Percentiles rank a stretch among this genome's conserved stretches.
Evolutionary conservation across 2,797 vertebrate genomes (phyloP).

Genomic region (Periophthalmus magnuspinnatus): DNA sequence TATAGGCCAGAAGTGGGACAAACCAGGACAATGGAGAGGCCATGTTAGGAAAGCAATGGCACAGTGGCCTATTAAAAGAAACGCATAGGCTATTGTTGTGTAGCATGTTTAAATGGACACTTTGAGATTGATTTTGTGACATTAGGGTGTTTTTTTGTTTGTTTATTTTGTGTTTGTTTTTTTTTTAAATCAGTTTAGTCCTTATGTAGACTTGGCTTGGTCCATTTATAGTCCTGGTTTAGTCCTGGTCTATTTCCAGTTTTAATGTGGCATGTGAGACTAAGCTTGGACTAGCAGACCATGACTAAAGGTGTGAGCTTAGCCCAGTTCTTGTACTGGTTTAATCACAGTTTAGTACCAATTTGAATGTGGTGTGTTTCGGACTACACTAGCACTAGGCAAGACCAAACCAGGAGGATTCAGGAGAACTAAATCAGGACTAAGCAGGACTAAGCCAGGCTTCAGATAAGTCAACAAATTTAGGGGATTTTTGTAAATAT

Average conservation of each 20-base stretch:
- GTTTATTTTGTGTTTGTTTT: too few relatives aligned
- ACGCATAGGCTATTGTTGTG: too few relatives aligned
- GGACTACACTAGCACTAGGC: neutral
- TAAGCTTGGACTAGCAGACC: neutral
- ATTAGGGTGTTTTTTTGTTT: too few relatives aligned
- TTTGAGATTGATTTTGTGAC: neutral
- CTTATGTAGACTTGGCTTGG: neutral
- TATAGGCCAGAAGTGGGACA: neutral
- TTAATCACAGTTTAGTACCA: too few relatives aligned
- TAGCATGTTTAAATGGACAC: too few relatives aligned
- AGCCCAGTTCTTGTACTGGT: too few relatives aligned
- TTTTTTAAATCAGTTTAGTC: neutral
- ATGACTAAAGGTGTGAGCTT: too few relatives aligned
- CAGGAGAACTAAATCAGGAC: neutral
- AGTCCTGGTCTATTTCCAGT: neutral
- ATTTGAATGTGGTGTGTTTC: too few relatives aligned
- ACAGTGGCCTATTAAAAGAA: too few relatives aligned
- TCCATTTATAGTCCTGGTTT: neutral
- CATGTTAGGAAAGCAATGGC: neutral
- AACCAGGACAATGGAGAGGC: neutral
- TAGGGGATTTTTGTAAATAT: neutral
- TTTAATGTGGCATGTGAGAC: neutral
- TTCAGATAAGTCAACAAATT: neutral
- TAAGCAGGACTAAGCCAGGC: neutral
- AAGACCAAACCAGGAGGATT: neutral